These are phyloP conservation scores for Helicolenus hilgendorfi DNA, from an alignment of 2,797 vertebrate genomes.

Conservation along the genomic window DNA sequence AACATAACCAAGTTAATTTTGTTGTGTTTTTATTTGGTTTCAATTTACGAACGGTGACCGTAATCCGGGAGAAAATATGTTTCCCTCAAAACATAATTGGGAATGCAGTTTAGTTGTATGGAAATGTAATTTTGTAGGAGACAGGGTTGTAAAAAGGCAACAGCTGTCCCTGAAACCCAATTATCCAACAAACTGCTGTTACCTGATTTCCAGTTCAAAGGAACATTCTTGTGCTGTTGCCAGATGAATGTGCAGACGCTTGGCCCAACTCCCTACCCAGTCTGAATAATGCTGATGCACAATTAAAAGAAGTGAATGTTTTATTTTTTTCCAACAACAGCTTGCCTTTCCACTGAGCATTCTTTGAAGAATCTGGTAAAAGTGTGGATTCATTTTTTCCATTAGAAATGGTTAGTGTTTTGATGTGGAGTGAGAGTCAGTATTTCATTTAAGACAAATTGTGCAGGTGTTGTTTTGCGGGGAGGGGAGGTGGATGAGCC, in stretches of 20 bases:
- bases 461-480: no score
- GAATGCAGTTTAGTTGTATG: neutral
- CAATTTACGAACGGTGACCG: neutral
- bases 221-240: slow-evolving; percentile 31
- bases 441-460: no score
- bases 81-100: no score
- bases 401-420: neutral
- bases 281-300: slow-evolving; percentile 38
- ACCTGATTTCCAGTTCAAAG: slow-evolving; percentile 58
- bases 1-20: neutral
- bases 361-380: neutral
- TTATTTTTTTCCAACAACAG: slow-evolving; percentile 14
- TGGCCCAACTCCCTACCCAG: slow-evolving; percentile 18
- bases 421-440: neutral
- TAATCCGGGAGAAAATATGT: neutral
- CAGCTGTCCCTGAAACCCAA: slow-evolving; percentile 57
- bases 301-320: slow-evolving; percentile 31
- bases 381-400: neutral
- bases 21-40: neutral
- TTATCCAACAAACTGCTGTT: slow-evolving; percentile 50
- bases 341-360: neutral
- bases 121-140: neutral
- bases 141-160: slow-evolving; percentile 6
- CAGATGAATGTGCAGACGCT: slow-evolving; percentile 42
- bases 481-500: no score